Conservation (phyloP, 2,113 vertebrate species). For the Trogon melanurus region DNA sequence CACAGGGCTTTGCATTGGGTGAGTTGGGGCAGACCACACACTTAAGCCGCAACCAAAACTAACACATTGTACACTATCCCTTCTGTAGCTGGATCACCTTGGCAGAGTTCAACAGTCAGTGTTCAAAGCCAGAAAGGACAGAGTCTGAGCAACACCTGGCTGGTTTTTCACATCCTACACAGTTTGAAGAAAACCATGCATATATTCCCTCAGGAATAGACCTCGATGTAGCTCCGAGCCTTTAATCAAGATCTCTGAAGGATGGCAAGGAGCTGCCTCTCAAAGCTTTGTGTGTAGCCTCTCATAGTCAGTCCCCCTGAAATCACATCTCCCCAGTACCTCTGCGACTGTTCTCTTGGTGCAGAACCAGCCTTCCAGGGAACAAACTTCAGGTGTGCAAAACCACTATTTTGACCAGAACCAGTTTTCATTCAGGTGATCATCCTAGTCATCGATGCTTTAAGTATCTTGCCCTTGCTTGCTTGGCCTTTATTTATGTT, state of each 20-base stretch:
- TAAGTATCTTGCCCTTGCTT: background rate
- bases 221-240: fast-evolving
- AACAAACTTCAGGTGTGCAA: fast-evolving
- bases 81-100: background rate
- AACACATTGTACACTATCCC: fast-evolving
- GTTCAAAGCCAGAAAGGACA: background rate
- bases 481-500: background rate
- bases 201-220: background rate
- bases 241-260: background rate
- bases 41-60: background rate
- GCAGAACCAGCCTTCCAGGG: background rate
- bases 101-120: background rate
- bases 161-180: fast-evolving
- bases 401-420: fast-evolving
- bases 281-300: background rate
- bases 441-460: background rate
- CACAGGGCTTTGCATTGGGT: background rate
- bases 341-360: no score
- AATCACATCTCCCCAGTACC: fast-evolving
- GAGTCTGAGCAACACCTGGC: background rate
- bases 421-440: background rate
- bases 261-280: no score
- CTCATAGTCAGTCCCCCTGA: background rate
- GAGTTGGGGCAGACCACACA: background rate
- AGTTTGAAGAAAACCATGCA: fast-evolving